Base-by-base conservation (phyloP, 2,888 invertebrate genomes). In the Taphrorychus bicolor region DNA sequence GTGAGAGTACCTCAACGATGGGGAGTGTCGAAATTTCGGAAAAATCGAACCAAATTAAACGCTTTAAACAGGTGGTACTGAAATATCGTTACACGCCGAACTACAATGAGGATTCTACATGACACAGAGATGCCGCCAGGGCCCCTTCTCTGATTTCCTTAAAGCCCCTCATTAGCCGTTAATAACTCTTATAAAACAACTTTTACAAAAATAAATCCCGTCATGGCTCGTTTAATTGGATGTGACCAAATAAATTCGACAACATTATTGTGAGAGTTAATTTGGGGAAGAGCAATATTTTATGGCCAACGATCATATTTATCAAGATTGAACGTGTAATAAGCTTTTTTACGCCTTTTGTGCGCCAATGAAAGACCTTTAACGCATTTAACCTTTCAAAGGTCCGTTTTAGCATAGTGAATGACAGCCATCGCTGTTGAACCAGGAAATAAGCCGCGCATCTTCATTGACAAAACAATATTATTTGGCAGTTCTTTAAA, bases 171-270 rank as follows among this genome's bases (percentile, higher is more conserved):
- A 66, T 66, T 66, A 61, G 24, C 23, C 57, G 60, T 23, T 60
- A 60, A 66, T 66, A 66, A 66, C 60, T 66, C 60, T 56, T 66
- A 56, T 51, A 61, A 60, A 60, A 60, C 57, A 61, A 66, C 66
- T 66, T 60, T 66, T 66, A 66, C 60, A 60, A 60, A 60, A 66
- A 66, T 57, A 66, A 66, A 60, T 60, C 60, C 54, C 40, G 32
- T 40, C 32, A 52, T 32, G 51, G 42, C 32, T 53, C 19, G 45
- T 51, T 49, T 66, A 66, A 66, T 66, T 66, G 60, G 60, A n/a
- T 41, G 45, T 9, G 24, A 7, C 22, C 51, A 22, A 51, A 59
- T 58, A 58, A 64, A 64, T 57, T 58, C 53, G 51, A 22, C 57
- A 60, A 60, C 60, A 60, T 40, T 53, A 48, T 60, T 60, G 53